Conservation (phyloP, 2,888 invertebrate genomes). For the Xylocampa areola region DNA sequence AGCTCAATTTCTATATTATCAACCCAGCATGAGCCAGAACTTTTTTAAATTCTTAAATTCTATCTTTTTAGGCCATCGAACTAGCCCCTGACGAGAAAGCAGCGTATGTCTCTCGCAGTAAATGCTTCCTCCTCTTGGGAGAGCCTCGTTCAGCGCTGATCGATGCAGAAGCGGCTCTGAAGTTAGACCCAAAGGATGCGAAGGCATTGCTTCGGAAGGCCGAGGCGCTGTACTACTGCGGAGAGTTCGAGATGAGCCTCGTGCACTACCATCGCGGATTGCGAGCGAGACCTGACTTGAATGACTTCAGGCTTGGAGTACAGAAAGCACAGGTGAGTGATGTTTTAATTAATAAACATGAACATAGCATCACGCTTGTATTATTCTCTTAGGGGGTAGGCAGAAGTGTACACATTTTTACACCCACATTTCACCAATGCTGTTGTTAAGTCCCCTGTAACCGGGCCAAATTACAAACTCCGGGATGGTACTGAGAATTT, state of each 20-base stretch:
- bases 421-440: too few relatives aligned
- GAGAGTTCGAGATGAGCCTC: conserved; percentile 97
- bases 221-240: conserved; percentile 96
- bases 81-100: conserved; percentile 95
- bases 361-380: too few relatives aligned
- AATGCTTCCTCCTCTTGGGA: conserved; percentile 96
- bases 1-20: too few relatives aligned
- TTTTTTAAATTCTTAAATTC: too few relatives aligned
- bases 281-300: conserved; percentile 95
- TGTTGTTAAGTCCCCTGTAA: too few relatives aligned
- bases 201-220: conserved; percentile 95
- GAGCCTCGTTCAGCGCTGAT: conserved; percentile 94
- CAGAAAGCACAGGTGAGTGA: conserved; percentile 94
- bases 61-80: conserved; percentile 94
- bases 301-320: conserved; percentile 94
- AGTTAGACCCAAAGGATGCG: conserved; percentile 92
- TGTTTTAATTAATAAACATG: background rate
- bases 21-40: too few relatives aligned
- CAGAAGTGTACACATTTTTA: too few relatives aligned
- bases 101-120: conserved; percentile 96
- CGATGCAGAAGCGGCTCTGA: conserved; percentile 95
- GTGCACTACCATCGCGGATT: conserved; percentile 97
- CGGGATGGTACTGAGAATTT: too few relatives aligned
- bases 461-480: too few relatives aligned
- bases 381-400: too few relatives aligned